Base-by-base conservation (phyloP, 2,888 invertebrate species). In the Panzeria rudis region DNA sequence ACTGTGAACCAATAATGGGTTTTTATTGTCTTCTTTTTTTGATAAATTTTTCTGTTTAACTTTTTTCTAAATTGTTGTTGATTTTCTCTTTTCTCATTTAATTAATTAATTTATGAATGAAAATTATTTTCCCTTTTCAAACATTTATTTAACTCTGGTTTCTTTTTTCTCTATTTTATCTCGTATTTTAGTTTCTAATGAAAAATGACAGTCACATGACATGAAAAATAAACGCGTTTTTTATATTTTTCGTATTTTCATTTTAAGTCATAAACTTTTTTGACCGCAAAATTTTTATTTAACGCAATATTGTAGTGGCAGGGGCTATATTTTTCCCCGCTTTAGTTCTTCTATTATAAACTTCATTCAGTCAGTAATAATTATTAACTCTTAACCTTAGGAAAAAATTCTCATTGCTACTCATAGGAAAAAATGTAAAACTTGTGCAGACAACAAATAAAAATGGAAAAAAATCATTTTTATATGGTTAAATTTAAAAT, bases 91-190 rank as follows among this genome's bases (percentile, higher is more conserved):
- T 87, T 88, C 86, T 50, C 73, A 79, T 87, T 87, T 87, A 87
- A 87, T 89, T 89, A 90, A 89, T 90, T 89, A 90, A 90, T 89
- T 90, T 90, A 90, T 89, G 89, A 90, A 88, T 88, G 84, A 50
- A 71, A 44, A 71, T 73, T 62, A 68, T 76, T 76, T 78, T 66
- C 82, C 75, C 66, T 76, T 82, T 85, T 75, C 59, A 82, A 85
- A 82, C 75, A 85, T 85, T 85, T 85, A 73, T 81, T 85, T 79
- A 78, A 79, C 50, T 71, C 79, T 56, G 56, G 17, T 38, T 80
- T 20, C 56, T 11, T 47, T 44, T 41, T 38, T 7, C 17, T 38
- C 32, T 56, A 17, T 64, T 4, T 3, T 61, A 29, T 44, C 62
- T 79, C 52, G 29, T 29, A 32, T 47, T 66, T 59, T 66, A 44